phyloP scores from a whole-genome alignment of 2,113 vertebrate species.

The Mormyrus lacerda region DNA sequence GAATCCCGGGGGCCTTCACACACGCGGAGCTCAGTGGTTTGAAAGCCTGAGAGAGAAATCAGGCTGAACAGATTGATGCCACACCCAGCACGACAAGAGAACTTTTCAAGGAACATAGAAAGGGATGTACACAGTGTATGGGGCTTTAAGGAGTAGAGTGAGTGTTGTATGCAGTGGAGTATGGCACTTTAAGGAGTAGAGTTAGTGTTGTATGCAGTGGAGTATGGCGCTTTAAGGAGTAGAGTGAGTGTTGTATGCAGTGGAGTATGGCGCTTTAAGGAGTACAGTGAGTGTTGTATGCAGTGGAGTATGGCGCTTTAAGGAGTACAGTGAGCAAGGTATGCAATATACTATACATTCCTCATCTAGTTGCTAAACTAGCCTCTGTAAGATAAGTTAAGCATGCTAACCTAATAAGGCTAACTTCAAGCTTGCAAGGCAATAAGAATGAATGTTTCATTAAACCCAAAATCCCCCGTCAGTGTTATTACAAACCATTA shows the following conservation, averaged over 20 bases:
- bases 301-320: neutral
- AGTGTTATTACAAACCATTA: constrained; percentile 11
- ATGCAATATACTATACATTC: neutral
- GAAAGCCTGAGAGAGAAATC: neutral
- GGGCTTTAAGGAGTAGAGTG: neutral
- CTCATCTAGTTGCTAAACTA: neutral
- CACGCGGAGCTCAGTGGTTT: neutral
- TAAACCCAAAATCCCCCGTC: neutral
- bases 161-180: neutral
- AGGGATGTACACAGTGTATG: neutral
- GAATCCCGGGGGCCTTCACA: neutral
- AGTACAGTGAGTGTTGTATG: neutral
- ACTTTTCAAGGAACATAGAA: neutral
- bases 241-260: neutral
- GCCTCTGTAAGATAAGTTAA: neutral
- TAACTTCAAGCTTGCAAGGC: neutral
- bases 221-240: neutral
- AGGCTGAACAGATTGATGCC: neutral
- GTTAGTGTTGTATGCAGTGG: neutral
- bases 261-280: neutral
- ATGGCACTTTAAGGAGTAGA: neutral
- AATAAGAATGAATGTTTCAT: neutral
- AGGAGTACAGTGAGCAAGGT: neutral
- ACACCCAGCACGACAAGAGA: neutral
- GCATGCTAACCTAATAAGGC: neutral